Percentiles rank a stretch among this genome's conserved stretches.
Evolutionary conservation across 1,140 invertebrate genomes (phyloP).

Genomic region (Manduca sexta): DNA sequence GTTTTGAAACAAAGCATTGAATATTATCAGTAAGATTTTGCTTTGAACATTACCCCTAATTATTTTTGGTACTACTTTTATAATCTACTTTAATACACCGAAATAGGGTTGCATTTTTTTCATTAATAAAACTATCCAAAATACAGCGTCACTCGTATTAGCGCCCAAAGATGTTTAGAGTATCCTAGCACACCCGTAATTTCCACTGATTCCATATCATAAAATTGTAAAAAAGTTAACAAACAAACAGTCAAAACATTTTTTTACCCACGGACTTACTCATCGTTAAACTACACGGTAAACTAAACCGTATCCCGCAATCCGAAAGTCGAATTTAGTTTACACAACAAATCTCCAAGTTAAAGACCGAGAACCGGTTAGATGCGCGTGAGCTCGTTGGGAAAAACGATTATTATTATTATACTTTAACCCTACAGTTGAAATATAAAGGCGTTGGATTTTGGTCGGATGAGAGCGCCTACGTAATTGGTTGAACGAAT

Average conservation of each 20-base stretch:
- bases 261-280: conserved; percentile 4
- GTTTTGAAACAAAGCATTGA: too few relatives aligned
- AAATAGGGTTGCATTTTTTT: too few relatives aligned
- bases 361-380: conserved; percentile 31
- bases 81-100: too few relatives aligned
- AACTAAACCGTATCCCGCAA: neutral
- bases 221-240: conserved; percentile 4
- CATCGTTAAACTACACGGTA: neutral
- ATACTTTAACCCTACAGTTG: conserved; percentile 1
- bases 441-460: conserved; percentile 19
- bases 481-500: conserved; percentile 14
- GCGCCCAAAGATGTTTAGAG: too few relatives aligned
- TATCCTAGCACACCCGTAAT: too few relatives aligned
- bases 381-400: conserved; percentile 44
- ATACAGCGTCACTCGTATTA: too few relatives aligned
- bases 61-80: too few relatives aligned
- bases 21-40: too few relatives aligned
- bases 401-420: conserved; percentile 47
- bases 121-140: too few relatives aligned
- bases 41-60: too few relatives aligned
- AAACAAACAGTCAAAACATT: conserved; percentile 9
- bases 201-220: neutral
- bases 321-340: conserved; percentile 6
- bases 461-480: conserved; percentile 15
- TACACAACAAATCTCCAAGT: neutral